A percentile compares a stretch with the other conserved stretches of the same genome.
Evolutionary conservation across 2,888 invertebrate genomes (phyloP).

Genomic region (Sphinx pinastri): DNA sequence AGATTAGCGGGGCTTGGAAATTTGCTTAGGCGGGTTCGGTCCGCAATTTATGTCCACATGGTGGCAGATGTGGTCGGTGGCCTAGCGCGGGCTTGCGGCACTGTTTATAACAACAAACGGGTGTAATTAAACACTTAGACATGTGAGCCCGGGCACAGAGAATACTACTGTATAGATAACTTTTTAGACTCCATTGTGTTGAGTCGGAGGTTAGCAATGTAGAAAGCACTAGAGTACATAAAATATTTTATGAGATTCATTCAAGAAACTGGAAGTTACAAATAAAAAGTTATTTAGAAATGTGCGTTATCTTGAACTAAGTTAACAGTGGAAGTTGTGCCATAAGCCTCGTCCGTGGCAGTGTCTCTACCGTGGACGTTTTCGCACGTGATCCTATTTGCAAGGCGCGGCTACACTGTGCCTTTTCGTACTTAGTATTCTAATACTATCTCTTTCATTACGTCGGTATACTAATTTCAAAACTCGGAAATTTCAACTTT

Average conservation of each 20-base stretch:
- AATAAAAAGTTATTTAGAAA: constrained; percentile 6
- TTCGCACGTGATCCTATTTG: constrained; percentile 27
- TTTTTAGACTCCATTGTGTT: neutral
- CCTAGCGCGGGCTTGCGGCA: constrained; percentile 56
- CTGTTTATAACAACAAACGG: constrained; percentile 73
- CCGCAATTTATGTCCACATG: constrained; percentile 68
- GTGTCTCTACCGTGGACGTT: neutral
- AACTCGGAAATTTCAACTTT: constrained; percentile 3
- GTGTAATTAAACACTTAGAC: constrained; percentile 74
- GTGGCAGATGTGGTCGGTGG: constrained; percentile 61
- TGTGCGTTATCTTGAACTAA: constrained; percentile 19
- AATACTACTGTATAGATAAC: constrained; percentile 41
- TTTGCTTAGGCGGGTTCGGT: constrained; percentile 70
- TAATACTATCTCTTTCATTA: constrained; percentile 8
- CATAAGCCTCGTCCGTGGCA: constrained; percentile 17
- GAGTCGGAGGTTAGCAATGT: neutral
- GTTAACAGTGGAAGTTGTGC: constrained; percentile 18
- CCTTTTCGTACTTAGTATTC: constrained; percentile 16
- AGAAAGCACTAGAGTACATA: neutral
- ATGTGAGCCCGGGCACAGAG: constrained; percentile 54
- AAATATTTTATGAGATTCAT: neutral
- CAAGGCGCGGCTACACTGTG: neutral
- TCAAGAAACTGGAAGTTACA: neutral
- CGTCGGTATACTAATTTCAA: constrained; percentile 11
- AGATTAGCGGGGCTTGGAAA: constrained; percentile 67